Conservation (phyloP, 2,797 vertebrate species). For the Benthosema pterotum region DNA sequence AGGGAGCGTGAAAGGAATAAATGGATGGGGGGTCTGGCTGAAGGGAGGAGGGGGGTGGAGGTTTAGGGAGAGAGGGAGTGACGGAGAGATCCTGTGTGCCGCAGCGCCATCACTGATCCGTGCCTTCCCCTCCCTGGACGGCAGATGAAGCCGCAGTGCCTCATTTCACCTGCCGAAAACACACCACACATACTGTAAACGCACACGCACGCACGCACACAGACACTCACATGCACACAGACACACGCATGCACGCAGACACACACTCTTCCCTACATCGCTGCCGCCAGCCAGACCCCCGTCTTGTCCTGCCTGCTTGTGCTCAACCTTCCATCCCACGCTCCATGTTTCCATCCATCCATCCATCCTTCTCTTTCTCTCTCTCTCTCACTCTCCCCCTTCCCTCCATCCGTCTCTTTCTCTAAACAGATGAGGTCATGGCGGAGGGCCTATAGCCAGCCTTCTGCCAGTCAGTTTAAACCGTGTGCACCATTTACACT, state of each 20-base stretch:
- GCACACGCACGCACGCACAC: neutral
- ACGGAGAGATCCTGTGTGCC: constrained; percentile 68
- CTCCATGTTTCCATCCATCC: neutral
- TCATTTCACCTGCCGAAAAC: constrained; percentile 84
- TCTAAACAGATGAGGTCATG: constrained; percentile 88
- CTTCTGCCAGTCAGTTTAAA: constrained; percentile 66
- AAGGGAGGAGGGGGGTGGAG: too few species aligned
- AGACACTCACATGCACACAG: constrained; percentile 5
- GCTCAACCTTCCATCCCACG: constrained; percentile 48
- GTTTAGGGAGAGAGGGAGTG: constrained; percentile 57
- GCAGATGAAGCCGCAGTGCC: constrained; percentile 59
- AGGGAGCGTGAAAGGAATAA: neutral
- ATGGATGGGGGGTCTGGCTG: neutral
- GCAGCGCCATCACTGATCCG: constrained; percentile 74
- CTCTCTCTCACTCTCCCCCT: neutral
- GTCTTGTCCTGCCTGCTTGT: constrained; percentile 46
- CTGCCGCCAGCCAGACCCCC: constrained; percentile 61
- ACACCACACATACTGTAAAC: constrained; percentile 17
- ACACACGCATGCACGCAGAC: constrained; percentile 20
- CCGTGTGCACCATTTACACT: constrained; percentile 52
- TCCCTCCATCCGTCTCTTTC: constrained; percentile 61
- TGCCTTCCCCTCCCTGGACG: constrained; percentile 69
- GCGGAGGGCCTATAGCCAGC: constrained; percentile 59
- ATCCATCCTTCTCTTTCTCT: neutral
- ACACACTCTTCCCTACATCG: constrained; percentile 51